phyloP scores from a whole-genome alignment of 1,140 invertebrate genomes.

The roundworm (Caenorhabditis elegans) region WBcel235 BX284602.5:8951001-8951500 shows the following conservation, averaged over 20 bases:
- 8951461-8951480: not conserved
- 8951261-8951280: not conserved
- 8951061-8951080: no score
- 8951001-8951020: no score
- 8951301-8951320: constrained; percentile 11
- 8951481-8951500: constrained; percentile 17
- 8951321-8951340: not conserved
- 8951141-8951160: not conserved
- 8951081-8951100: no score
- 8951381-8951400: constrained; percentile 28
- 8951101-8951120: no score
- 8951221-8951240: not conserved
- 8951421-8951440: not conserved
- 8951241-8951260: not conserved
- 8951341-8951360: not conserved
- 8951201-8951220: not conserved
- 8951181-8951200: not conserved
- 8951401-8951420: constrained; percentile 13
- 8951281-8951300: constrained; percentile 25
- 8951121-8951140: no score
- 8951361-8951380: constrained; percentile 20
- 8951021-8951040: no score
- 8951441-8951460: not conserved
- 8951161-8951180: not conserved
- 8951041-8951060: no score